Percentiles rank a stretch among this genome's conserved stretches.
Conservation (phyloP, 1,140 invertebrate species). For the Apis florea region DNA sequence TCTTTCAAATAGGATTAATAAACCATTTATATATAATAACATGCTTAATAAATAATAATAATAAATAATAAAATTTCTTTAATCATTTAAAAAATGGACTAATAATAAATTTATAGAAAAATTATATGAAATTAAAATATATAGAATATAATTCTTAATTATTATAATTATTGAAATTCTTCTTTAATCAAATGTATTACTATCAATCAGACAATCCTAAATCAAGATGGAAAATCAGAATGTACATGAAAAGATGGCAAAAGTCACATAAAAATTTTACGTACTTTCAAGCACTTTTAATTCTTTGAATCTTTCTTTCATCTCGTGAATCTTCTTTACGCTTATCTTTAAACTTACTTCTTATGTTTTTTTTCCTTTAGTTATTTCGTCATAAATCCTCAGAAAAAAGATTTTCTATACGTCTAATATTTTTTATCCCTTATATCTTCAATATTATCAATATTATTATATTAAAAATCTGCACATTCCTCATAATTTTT, state of each 20-base stretch:
- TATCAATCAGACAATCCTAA: conserved; percentile 8
- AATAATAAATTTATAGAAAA: no score
- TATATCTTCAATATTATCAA: background rate
- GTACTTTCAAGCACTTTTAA: conserved; percentile 4
- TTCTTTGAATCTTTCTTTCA: background rate
- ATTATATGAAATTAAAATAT: no score
- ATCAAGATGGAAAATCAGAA: conserved; percentile 10
- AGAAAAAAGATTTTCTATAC: no score
- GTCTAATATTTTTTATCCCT: background rate
- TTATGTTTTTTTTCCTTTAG: background rate
- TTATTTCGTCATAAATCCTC: background rate
- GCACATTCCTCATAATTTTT: no score
- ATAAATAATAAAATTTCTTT: no score
- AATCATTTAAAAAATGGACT: no score
- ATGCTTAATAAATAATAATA: no score
- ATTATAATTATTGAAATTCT: no score
- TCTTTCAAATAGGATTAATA: no score
- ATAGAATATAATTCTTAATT: no score
- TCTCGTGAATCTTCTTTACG: background rate
- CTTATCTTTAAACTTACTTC: background rate
- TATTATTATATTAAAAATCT: background rate
- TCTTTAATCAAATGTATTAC: background rate
- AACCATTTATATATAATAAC: no score
- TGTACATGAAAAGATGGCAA: background rate
- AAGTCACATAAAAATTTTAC: conserved; percentile 25